These are phyloP conservation scores for Tetramorium alpestre DNA, from an alignment of 1,140 invertebrate species.

Conservation along the genomic window DNA sequence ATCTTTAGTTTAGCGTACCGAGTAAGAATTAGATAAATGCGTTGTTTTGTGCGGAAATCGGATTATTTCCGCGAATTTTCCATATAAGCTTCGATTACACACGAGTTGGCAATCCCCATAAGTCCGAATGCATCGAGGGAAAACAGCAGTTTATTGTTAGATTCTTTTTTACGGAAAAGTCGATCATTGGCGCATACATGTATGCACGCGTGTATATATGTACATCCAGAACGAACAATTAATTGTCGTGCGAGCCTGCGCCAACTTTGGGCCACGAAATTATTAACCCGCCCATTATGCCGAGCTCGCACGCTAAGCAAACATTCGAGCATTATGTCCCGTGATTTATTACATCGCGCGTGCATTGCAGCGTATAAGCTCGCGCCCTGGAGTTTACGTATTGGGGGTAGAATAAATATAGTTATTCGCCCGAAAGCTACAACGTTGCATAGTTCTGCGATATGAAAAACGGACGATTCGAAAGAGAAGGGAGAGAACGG, in stretches of 20 bases:
- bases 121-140: constrained; percentile 48
- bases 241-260: constrained; percentile 57
- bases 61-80: constrained; percentile 18
- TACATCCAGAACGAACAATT: constrained; percentile 56
- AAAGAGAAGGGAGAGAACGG: background rate
- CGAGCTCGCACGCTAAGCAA: constrained; percentile 28
- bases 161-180: constrained; percentile 32
- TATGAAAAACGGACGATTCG: background rate
- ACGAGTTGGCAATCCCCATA: background rate
- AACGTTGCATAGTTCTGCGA: background rate
- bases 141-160: constrained; percentile 42
- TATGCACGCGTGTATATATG: background rate
- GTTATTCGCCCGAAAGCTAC: constrained; percentile 1
- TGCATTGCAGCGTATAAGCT: background rate
- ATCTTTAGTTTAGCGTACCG: background rate
- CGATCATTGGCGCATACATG: background rate
- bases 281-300: constrained; percentile 65
- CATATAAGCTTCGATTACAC: constrained; percentile 5
- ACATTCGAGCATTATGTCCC: constrained; percentile 42
- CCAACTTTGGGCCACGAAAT: constrained; percentile 60
- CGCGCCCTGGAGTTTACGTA: constrained; percentile 38
- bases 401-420: constrained; percentile 41
- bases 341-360: constrained; percentile 54
- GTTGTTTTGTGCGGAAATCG: background rate
- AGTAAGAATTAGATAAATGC: background rate